Evolutionary conservation across 2,888 invertebrate genomes (phyloP), one percentile per base, ranked within the genome.

Genomic region (Desoria tigrina): DNA sequence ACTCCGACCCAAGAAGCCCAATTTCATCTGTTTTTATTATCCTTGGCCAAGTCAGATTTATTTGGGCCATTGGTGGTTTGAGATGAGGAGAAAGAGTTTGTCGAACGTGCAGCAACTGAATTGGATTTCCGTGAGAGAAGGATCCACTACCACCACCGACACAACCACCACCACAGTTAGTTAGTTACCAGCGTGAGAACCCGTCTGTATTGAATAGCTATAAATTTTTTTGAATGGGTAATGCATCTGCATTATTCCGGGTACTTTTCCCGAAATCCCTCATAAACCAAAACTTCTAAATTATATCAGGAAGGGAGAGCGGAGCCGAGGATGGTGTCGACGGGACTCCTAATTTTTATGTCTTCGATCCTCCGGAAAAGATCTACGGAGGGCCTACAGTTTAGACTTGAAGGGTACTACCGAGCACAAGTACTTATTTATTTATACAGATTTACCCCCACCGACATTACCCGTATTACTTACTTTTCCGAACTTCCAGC

Each of bases 191-290:
- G 54, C 49, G 56, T 16, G 42, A 58, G 23, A 59, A 58, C 58
- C 56, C 51, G 39, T 61, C 57, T 37, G 56, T 42, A 61, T 49
- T 61, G 51, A 61, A 57, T 65, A 57, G 28, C 53, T 18, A 26
- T 50, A 49, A 42, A 51, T 54, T 62, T 54, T 51, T 50, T 61
- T 57, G 56, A 56, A 63, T 49, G 61, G 57, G 56, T 60, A 61
- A 67, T 63, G 63, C 63, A 60, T 67, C 67, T 59, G 53, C 55
- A 66, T 66, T 63, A 63, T 63, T 23, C 55, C 42, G 28, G 27
- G 27, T 14, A 39, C 50, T 58, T 57, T 37, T 23, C 28, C 7
- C 39, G 56, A 54, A 45, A 26, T 32, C 50, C 18, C 57, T 66
- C 66, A 66, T 57, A 61, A 57, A 62, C 26, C 50, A 61, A 66